Base-by-base conservation (phyloP, 2,797 vertebrate species). In the Myiothlypis coronata region DNA sequence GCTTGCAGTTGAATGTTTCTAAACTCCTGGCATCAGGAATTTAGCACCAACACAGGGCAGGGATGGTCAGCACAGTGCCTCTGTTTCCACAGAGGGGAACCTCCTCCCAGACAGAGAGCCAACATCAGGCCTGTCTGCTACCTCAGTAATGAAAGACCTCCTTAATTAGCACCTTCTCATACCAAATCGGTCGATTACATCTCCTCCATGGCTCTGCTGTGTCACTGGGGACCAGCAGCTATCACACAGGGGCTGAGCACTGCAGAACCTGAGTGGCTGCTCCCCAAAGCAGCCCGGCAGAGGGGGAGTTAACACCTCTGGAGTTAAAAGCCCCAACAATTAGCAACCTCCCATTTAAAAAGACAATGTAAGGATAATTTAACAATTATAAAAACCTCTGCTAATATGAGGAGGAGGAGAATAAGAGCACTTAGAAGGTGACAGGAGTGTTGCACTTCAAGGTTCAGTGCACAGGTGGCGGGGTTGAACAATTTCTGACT, bases 351-450 rank as follows among this genome's bases (percentile, higher is more conserved):
- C 26, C 30, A 56, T 35, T 85, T 88, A 44, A 79, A 86, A 75
- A 90, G 59, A 79, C 63, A 78, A 30, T 32, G 34, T 28, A 70
- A 89, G 64, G 68, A 35, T 71, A 53, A 87, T 70, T 59, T 49
- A 78, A 86, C 10, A 5, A 43, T 84, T 56, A 56, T 18, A 76
- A 88, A 83, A 69, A 41, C 37, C 49, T 83, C 57, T 35, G 28
- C 41, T 72, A 32, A 79, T 39, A 49, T 5, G 23, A 82, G 70
- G 72, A 81, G 1, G 0, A 57, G 43, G 39, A 87, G 67, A 93
- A 43, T 94, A 93, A 94, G 87, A 95, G 84, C 94, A 96, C 94
- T 95, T 96, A 57, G 61, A 94, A 81, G 79, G 82, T 49, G 65
- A 72, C 82, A 83, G 37, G 60, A 93, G 52, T n/a, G 67, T 76